Evolutionary conservation across 1,140 invertebrate species (phyloP), one percentile per base, ranked within the genome.

Genomic region (Diorhabda carinulata): DNA sequence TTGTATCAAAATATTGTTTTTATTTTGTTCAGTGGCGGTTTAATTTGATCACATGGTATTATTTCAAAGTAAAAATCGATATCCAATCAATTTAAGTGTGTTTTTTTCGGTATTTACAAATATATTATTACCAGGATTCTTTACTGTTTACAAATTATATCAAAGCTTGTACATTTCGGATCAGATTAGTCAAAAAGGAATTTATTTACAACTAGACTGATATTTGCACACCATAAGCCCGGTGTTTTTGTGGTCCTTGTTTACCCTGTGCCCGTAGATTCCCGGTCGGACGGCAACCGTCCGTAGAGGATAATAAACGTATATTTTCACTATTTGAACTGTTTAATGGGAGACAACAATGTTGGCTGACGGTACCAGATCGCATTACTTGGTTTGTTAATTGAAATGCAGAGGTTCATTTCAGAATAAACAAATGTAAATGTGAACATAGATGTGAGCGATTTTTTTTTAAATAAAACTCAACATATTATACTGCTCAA

Each of bases 181-280:
- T 70, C 67, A 43, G 41, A 60, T 57, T 66, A 56, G 41, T 57
- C 25, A 57, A 52, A 47, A 43, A 52, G 59, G 42, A 40, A 60
- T 60, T 60, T 42, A 25, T 25, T 42, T 10, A 60, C 59, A 52
- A 52, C 47, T 52, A 52, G 47, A n/a, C 47, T 8, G 47, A 52
- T 52, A 52, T 52, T 52, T 52, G 47, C n/a, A 52, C n/a, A 52
- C 6, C 47, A 52, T n/a, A 52, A 52, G n/a, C 47, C 47, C n/a
- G 6, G 47, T 52, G 47, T 52, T 52, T 25, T 52, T 52, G 47
- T 52, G 47, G 47, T 52, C 47, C 47, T 6, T 52, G 47, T 52
- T 52, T 52, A 52, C 47, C 6, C n/a, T 52, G n/a, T 6, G 47
- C 47, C 47, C 47, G 47, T n/a, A 52, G 47, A 52, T 52, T 52